phyloP scores from a whole-genome alignment of 1,140 invertebrate species.

The Coelopa frigida region DNA sequence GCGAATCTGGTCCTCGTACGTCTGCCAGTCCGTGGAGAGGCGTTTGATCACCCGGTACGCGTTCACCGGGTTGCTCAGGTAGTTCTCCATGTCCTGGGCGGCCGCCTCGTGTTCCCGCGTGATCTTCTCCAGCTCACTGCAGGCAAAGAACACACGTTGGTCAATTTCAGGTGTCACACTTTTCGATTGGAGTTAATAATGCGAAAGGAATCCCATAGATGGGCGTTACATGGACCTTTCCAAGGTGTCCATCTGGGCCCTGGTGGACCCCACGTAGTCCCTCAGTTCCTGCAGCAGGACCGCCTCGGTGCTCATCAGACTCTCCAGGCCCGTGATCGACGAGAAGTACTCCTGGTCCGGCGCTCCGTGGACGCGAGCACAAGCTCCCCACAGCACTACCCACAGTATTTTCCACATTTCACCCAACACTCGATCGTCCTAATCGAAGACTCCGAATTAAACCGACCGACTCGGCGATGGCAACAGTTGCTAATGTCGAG shows the following conservation, averaged over 20 bases:
- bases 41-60: constrained; percentile 92
- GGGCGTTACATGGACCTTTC: constrained; percentile 48
- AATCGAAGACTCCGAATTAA: too few relatives aligned
- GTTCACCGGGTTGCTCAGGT: constrained; percentile 92
- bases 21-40: constrained; percentile 80
- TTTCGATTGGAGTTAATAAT: too few relatives aligned
- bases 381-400: too few relatives aligned
- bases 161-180: not conserved
- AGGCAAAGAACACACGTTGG: constrained; percentile 15
- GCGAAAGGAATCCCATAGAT: not conserved
- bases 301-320: constrained; percentile 75
- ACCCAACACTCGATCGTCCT: too few relatives aligned
- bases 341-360: constrained; percentile 69
- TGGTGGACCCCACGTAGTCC: constrained; percentile 69
- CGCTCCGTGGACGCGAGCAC: too few relatives aligned
- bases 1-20: constrained; percentile 41
- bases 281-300: constrained; percentile 73
- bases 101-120: constrained; percentile 68
- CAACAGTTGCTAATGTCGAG: too few relatives aligned
- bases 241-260: constrained; percentile 65
- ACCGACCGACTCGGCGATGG: too few relatives aligned
- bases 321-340: constrained; percentile 79
- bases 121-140: constrained; percentile 59
- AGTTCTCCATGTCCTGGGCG: constrained; percentile 67
- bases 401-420: too few relatives aligned